A percentile compares a stretch with the other conserved stretches of the same genome.
phyloP scores from a whole-genome alignment of 2,888 invertebrate species.

The Trachelus stipa region DNA sequence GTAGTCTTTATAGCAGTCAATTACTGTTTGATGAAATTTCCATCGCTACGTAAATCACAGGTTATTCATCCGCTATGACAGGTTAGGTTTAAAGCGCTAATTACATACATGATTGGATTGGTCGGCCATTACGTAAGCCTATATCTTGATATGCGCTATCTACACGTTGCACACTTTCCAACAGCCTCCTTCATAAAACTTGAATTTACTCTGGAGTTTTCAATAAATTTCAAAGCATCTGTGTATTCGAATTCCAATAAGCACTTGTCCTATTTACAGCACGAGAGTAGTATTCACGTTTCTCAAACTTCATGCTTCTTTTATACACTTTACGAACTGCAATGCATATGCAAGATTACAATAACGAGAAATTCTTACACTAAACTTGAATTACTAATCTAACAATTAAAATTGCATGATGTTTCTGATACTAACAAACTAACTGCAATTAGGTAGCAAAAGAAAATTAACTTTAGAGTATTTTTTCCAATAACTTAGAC shows the following conservation, averaged over 20 bases:
- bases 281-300: no score
- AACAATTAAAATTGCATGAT: not conserved
- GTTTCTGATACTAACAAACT: not conserved
- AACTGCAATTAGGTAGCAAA: not conserved
- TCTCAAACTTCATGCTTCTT: no score
- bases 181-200: not conserved
- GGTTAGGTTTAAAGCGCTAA: not conserved
- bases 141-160: not conserved
- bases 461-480: not conserved
- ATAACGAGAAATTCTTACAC: not conserved
- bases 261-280: no score
- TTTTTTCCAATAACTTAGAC: not conserved
- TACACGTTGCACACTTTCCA: not conserved
- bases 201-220: not conserved
- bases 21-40: not conserved
- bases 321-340: not conserved
- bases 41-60: not conserved
- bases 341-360: not conserved
- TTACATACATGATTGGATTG: not conserved
- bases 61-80: not conserved
- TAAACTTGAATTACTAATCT: not conserved
- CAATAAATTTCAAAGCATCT: not conserved
- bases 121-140: not conserved
- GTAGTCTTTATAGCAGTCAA: not conserved
- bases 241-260: not conserved